Evolutionary conservation across 2,113 vertebrate genomes (phyloP), one percentile per base, ranked within the genome.

Genomic region (Actenoides lindsayi): DNA sequence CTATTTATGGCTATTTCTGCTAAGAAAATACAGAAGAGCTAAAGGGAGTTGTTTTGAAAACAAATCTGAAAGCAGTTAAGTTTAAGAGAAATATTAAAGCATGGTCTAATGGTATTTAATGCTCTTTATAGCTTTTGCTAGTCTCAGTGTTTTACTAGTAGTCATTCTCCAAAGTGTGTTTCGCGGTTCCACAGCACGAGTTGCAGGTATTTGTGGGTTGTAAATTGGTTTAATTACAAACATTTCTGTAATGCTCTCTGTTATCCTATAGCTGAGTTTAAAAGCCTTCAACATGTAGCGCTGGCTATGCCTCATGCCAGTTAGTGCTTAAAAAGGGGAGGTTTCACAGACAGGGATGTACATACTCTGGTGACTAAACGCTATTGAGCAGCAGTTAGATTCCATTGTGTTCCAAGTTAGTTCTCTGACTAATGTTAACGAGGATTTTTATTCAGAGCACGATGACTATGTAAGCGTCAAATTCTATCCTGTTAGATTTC

Each of bases 391-490:
- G 59, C 50, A 9, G 75, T 96, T 54, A 56, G 48, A 69, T 78
- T 50, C 51, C 63, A 18, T 78, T 85, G 53, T 35, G 76, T 20
- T 78, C 64, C 48, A 86, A 33, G 51, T 75, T 75, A 74, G 60
- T 77, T 95, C 37, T 85, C 69, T 93, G 56, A 51, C 69, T 91
- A n/a, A 24, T 67, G 25, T 80, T 96, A 86, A 87, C 24, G 44
- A 69, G 54, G 80, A 37, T 37, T 89, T 93, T 53, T 63, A 82
- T 75, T 92, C 51, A 67, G 48, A 85, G n/a, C 44, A n/a, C 10
- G 8, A 1, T 50, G 24, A 13, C 48, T 71, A 16, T 70, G 11
- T 33, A 33, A 73, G 69, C 37, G 33, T 80, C 30, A 67, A 20
- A 75, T 63, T 82, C 60, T 41, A 3, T 42, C 46, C 57, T 78